These are phyloP conservation scores for Drosophila sulfurigaster DNA, from an alignment of 1,140 invertebrate genomes.

Conservation along the genomic window DNA sequence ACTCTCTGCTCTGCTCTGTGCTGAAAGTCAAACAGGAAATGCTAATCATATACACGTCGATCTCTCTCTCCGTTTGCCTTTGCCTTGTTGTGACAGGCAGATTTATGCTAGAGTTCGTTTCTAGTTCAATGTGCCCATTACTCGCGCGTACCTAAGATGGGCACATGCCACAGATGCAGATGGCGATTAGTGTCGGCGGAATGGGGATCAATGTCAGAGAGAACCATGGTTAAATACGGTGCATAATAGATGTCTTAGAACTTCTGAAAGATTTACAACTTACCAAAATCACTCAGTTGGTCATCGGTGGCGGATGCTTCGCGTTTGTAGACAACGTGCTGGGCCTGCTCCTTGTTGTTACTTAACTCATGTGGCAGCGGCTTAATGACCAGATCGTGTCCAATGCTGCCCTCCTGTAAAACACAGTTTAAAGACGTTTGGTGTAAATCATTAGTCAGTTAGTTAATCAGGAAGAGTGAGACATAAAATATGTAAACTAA, in stretches of 20 bases:
- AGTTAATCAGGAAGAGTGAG: slow-evolving; percentile 20
- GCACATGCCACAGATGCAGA: slow-evolving; percentile 12
- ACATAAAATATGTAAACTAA: slow-evolving; percentile 8
- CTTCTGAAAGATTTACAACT: slow-evolving; percentile 56
- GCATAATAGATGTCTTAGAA: slow-evolving; percentile 13
- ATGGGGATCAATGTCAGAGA: slow-evolving; percentile 32
- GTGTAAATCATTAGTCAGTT: neutral
- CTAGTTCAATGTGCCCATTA: slow-evolving; percentile 79
- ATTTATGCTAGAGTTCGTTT: slow-evolving; percentile 61
- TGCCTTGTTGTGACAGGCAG: slow-evolving; percentile 29
- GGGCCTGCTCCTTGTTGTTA: slow-evolving; percentile 85
- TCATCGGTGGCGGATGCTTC: slow-evolving; percentile 85
- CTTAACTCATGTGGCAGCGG: slow-evolving; percentile 89
- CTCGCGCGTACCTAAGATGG: slow-evolving; percentile 11
- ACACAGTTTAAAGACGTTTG: neutral
- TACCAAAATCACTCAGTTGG: slow-evolving; percentile 90
- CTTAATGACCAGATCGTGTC: slow-evolving; percentile 93
- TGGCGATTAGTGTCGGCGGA: slow-evolving; percentile 22
- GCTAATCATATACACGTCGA: slow-evolving; percentile 73
- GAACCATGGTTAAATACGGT: neutral
- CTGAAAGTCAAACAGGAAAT: slow-evolving; percentile 61
- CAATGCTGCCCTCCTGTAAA: slow-evolving; percentile 95
- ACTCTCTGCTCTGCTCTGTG: slow-evolving; percentile 33
- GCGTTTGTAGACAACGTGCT: slow-evolving; percentile 89
- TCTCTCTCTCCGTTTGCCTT: slow-evolving; percentile 46